A percentile compares a stretch with the other conserved stretches of the same genome.
Conservation (phyloP, 2,113 vertebrate species). For the Tautogolabrus adspersus region DNA sequence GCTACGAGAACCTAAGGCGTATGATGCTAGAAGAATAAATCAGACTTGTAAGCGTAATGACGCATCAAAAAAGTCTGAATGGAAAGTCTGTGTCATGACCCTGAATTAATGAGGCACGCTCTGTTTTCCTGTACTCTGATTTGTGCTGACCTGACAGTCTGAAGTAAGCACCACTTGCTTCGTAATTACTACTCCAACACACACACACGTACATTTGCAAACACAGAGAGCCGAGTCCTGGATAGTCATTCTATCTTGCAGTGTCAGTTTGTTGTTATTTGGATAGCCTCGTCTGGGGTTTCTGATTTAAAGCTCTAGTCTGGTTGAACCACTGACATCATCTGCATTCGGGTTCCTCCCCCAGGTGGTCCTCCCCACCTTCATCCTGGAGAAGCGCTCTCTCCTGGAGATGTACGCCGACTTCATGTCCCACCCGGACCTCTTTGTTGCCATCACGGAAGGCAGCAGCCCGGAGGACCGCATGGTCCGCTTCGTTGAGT, state of each 20-base stretch:
- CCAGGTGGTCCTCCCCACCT: conserved; percentile 97
- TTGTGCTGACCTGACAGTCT: neutral
- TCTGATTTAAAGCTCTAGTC: conserved; percentile 52
- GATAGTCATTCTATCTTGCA: conserved; percentile 47
- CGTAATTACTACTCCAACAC: conserved; percentile 32
- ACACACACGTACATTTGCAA: neutral
- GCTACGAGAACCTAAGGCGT: no score
- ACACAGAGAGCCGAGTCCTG: neutral
- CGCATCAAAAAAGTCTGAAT: neutral
- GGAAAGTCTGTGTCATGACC: neutral
- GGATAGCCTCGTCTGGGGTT: conserved; percentile 67
- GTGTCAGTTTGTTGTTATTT: conserved; percentile 51
- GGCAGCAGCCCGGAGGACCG: conserved; percentile 90
- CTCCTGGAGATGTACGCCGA: conserved; percentile 98
- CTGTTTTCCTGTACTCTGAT: neutral
- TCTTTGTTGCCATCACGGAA: conserved; percentile 90
- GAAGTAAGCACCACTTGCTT: conserved; percentile 22
- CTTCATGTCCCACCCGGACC: conserved; percentile 98
- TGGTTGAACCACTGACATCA: neutral
- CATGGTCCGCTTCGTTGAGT: conserved; percentile 97
- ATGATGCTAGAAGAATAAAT: no score
- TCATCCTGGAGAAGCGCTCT: conserved; percentile 97
- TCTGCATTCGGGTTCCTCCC: neutral
- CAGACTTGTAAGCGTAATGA: neutral
- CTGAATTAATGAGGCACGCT: neutral